phyloP scores from a whole-genome alignment of 2,888 invertebrate genomes.

The Stenotaenia linearis region DNA sequence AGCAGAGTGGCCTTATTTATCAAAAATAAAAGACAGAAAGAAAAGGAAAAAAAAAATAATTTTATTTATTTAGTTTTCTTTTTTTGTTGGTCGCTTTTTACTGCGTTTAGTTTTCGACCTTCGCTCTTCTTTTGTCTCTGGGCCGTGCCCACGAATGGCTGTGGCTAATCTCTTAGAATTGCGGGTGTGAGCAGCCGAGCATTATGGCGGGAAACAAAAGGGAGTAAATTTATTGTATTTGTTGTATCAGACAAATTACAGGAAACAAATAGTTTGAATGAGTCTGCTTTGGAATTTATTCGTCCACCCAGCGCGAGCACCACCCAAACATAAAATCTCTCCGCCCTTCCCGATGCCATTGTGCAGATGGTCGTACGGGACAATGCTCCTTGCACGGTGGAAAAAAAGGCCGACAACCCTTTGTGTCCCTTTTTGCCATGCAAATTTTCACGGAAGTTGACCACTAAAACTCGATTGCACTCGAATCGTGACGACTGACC shows the following conservation, averaged over 20 bases:
- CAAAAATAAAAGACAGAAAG: not conserved
- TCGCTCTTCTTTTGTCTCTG: conserved; percentile 11
- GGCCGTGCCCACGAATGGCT: conserved; percentile 12
- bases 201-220: conserved; percentile 30
- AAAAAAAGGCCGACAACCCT: conserved; percentile 19
- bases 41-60: not conserved
- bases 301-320: conserved; percentile 22
- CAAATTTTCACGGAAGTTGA: not conserved
- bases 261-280: conserved; percentile 34
- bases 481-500: not conserved
- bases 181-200: conserved; percentile 30
- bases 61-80: not conserved
- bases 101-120: not conserved
- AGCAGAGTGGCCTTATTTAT: not conserved
- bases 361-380: conserved; percentile 27
- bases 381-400: not conserved
- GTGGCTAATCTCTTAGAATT: conserved; percentile 30
- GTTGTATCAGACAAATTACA: conserved; percentile 33
- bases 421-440: not conserved
- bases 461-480: not conserved
- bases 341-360: conserved; percentile 26
- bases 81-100: not conserved
- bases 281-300: conserved; percentile 33
- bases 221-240: conserved; percentile 33
- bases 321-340: conserved; percentile 33